Conservation (phyloP, 1,140 invertebrate genomes). For the Zaprionus capensis region DNA sequence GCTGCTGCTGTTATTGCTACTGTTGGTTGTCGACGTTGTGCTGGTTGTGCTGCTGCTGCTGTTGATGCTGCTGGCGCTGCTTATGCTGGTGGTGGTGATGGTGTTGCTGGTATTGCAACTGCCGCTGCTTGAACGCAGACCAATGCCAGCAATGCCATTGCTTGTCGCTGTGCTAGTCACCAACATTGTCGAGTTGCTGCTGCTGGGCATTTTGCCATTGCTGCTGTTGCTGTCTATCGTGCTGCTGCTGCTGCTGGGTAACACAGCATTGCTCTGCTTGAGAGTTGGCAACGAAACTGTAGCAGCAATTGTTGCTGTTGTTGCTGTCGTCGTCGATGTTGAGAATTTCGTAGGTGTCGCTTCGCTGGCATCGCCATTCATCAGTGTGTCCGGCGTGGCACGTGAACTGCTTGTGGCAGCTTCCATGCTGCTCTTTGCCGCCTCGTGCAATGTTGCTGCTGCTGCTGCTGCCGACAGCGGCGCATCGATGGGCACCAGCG, state of each 20-base stretch:
- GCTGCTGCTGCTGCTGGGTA: conserved; percentile 66
- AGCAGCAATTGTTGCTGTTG: conserved; percentile 67
- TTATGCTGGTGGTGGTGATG: conserved; percentile 37
- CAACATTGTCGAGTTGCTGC: conserved; percentile 34
- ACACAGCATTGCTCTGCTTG: conserved; percentile 61
- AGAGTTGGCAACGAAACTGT: conserved; percentile 71
- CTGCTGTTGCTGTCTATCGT: conserved; percentile 72
- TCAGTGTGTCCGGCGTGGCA: conserved; percentile 28
- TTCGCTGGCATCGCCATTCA: conserved; percentile 55
- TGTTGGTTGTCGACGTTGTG: conserved; percentile 41
- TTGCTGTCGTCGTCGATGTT: conserved; percentile 27
- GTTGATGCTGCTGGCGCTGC: conserved; percentile 67
- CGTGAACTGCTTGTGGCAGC: conserved; percentile 54
- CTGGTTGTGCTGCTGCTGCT: conserved; percentile 71
- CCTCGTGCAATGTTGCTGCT: conserved; percentile 32
- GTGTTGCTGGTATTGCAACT: conserved; percentile 54
- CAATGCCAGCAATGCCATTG: conserved; percentile 44
- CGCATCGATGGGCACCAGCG: conserved; percentile 84
- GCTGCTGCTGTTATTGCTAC: conserved; percentile 29
- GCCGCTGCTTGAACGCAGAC: conserved; percentile 21
- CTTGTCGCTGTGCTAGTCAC: conserved; percentile 61
- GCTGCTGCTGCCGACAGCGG: conserved; percentile 38
- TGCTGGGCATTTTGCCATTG: conserved; percentile 38
- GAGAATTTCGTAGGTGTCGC: conserved; percentile 31
- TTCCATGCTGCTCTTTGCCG: conserved; percentile 38